phyloP scores from a whole-genome alignment of 2,888 invertebrate genomes.

The Conus canariensis region DNA sequence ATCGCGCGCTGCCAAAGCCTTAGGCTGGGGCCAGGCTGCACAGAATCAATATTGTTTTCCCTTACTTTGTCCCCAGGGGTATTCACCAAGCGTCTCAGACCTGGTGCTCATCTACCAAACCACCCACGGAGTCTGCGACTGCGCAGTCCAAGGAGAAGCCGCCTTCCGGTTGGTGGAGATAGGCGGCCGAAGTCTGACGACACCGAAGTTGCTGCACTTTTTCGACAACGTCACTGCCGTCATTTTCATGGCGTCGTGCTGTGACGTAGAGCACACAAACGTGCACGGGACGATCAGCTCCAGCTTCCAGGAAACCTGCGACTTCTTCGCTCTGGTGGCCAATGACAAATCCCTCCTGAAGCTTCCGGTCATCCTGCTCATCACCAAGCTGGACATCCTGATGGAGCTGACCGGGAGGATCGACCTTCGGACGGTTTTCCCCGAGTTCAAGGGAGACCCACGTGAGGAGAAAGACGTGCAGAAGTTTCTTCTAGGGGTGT shows the following conservation, averaged over 20 bases:
- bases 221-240: slow-evolving; percentile 42
- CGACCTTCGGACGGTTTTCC: slow-evolving; percentile 31
- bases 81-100: background rate
- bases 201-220: slow-evolving; percentile 33
- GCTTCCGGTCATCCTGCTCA: slow-evolving; percentile 36
- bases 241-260: slow-evolving; percentile 41
- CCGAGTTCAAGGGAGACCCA: slow-evolving; percentile 23
- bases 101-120: slow-evolving; percentile 24
- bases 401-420: slow-evolving; percentile 2
- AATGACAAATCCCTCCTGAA: slow-evolving; percentile 19
- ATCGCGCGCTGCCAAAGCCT: too few species aligned
- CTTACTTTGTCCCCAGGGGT: slow-evolving; percentile 17
- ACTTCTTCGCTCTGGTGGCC: slow-evolving; percentile 16
- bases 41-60: too few species aligned
- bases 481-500: slow-evolving; percentile 10
- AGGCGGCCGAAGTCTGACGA: slow-evolving; percentile 39
- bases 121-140: slow-evolving; percentile 28
- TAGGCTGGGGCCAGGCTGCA: too few species aligned
- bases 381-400: slow-evolving; percentile 40
- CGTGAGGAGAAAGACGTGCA: slow-evolving; percentile 35
- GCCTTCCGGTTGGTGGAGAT: slow-evolving; percentile 38
- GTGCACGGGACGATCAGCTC: background rate
- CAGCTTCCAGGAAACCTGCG: slow-evolving; percentile 11
- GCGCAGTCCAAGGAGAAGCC: slow-evolving; percentile 30
- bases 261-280: background rate